Conservation (phyloP, 2,113 vertebrate genomes). For the Gallinago paraguaiae region DNA sequence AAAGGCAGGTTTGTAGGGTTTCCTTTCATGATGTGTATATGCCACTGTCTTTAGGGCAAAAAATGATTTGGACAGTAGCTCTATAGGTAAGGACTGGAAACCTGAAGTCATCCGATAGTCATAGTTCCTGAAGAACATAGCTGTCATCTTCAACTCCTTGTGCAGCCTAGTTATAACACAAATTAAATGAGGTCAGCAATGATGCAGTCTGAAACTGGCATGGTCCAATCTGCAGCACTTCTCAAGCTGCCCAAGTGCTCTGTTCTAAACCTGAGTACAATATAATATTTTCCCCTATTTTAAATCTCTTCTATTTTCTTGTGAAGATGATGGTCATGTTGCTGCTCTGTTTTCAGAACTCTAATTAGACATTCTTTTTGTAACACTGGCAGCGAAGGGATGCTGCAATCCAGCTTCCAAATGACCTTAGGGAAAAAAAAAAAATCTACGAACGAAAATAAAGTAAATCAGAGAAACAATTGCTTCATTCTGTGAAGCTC, state of each 20-base stretch:
- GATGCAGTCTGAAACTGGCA: background rate
- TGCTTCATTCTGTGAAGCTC: slow-evolving; percentile 41
- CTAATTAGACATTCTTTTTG: slow-evolving; percentile 41
- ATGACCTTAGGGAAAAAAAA: background rate
- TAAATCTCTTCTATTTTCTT: background rate
- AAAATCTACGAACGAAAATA: slow-evolving; percentile 9
- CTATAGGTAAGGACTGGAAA: background rate
- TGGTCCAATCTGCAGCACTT: background rate
- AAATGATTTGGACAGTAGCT: background rate
- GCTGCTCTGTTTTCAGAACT: background rate
- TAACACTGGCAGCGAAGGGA: background rate
- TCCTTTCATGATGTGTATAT: background rate
- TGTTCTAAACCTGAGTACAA: background rate
- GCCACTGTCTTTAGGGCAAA: background rate
- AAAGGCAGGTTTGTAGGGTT: background rate
- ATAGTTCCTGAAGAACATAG: background rate
- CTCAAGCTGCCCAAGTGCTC: background rate
- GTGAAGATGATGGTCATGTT: background rate
- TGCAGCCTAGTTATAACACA: background rate
- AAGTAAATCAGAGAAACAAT: slow-evolving; percentile 27
- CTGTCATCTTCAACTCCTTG: background rate
- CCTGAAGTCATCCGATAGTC: background rate
- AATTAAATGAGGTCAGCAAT: background rate
- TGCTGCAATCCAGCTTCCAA: slow-evolving; percentile 9
- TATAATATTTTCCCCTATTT: background rate